Evolutionary conservation across 1,140 invertebrate species (phyloP).

Genomic region (Drosophila oshimai): DNA sequence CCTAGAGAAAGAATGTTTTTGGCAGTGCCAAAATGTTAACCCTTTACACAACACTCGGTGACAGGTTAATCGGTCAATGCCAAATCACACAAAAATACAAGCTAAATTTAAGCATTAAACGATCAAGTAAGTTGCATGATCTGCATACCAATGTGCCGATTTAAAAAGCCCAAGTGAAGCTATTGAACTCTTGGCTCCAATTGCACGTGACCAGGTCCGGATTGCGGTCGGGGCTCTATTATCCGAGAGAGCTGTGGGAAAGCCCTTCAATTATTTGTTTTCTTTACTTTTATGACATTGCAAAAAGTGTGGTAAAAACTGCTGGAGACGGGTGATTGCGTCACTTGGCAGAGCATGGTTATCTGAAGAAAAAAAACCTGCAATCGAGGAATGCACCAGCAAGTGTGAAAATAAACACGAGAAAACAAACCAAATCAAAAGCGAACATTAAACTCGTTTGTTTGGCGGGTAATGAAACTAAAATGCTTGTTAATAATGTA

Average conservation of each 20-base stretch:
- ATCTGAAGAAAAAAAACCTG: background rate
- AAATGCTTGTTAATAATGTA: conserved; percentile 11
- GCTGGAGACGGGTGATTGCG: conserved; percentile 14
- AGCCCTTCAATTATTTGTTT: conserved; percentile 1
- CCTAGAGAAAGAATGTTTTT: too few species aligned
- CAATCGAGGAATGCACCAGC: conserved; percentile 13
- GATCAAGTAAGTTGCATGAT: conserved; percentile 11
- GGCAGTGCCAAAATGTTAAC: background rate
- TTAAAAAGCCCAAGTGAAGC: conserved; percentile 20
- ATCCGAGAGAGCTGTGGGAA: background rate
- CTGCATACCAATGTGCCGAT: conserved; percentile 45
- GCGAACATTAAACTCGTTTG: conserved; percentile 33
- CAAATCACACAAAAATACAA: conserved; percentile 22
- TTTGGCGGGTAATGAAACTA: conserved; percentile 14
- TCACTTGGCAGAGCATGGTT: conserved; percentile 14
- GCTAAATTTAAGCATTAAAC: conserved; percentile 1
- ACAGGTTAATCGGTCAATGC: conserved; percentile 62
- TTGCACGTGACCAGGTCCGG: conserved; percentile 31
- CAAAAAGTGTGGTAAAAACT: conserved; percentile 6
- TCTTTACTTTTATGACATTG: conserved; percentile 26
- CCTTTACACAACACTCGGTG: conserved; percentile 29
- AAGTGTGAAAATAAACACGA: conserved; percentile 45
- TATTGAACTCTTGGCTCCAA: conserved; percentile 49
- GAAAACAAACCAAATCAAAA: conserved; percentile 15
- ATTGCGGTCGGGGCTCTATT: conserved; percentile 7